Evolutionary conservation across 2,888 invertebrate species (phyloP).

Genomic region (Myopa testacea): DNA sequence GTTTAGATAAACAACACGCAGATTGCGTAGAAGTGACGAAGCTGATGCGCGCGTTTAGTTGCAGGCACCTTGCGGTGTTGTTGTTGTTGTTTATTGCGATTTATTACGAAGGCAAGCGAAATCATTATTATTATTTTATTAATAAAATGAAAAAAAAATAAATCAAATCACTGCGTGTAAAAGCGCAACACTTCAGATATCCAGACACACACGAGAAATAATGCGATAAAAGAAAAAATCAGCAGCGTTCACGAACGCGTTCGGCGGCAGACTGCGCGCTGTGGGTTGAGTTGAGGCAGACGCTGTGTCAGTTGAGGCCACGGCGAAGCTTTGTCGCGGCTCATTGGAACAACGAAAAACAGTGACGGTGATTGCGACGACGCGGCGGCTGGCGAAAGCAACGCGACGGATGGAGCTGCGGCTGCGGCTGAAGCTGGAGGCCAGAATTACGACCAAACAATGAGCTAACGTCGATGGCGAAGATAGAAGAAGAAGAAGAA

Average conservation of each 20-base stretch:
- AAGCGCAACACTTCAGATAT: background rate
- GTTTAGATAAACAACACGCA: background rate
- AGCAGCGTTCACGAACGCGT: conserved; percentile 50
- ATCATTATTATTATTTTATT: background rate
- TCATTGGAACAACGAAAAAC: conserved; percentile 34
- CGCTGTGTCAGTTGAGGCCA: conserved; percentile 14
- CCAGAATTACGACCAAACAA: background rate
- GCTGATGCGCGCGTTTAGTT: too few relatives aligned
- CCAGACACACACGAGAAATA: background rate
- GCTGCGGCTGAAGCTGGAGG: background rate
- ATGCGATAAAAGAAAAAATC: background rate
- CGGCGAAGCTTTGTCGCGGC: conserved; percentile 34
- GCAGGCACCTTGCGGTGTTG: background rate
- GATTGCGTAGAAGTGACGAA: background rate
- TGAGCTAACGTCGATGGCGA: background rate
- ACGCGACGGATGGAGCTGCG: background rate
- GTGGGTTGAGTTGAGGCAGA: conserved; percentile 22
- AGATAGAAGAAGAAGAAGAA: background rate
- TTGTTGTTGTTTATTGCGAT: conserved; percentile 1
- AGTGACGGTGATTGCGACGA: background rate
- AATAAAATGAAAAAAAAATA: background rate
- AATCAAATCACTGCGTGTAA: conserved; percentile 1
- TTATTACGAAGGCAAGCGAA: background rate
- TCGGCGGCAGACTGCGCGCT: conserved; percentile 46
- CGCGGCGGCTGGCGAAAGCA: conserved; percentile 21